Evolutionary conservation across 2,113 vertebrate species (phyloP).

Genomic region (Cranoglanis bouderius): DNA sequence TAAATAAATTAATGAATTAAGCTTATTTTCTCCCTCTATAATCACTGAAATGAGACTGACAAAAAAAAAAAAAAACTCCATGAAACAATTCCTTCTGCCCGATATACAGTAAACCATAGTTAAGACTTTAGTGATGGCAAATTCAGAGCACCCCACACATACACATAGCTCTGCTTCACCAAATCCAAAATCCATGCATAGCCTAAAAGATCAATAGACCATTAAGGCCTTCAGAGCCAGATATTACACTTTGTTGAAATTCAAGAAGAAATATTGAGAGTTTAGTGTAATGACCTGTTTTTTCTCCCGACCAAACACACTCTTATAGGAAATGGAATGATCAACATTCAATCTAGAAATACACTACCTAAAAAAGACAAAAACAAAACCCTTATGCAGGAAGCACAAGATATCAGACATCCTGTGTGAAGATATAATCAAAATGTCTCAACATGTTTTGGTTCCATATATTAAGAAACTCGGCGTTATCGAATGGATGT

Average conservation of each 20-base stretch:
- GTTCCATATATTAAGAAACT: background rate
- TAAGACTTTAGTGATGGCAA: too few relatives aligned
- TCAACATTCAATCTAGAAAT: background rate
- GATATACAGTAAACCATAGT: too few relatives aligned
- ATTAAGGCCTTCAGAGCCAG: background rate
- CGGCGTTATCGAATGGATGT: background rate
- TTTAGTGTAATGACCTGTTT: background rate
- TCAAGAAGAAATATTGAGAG: background rate
- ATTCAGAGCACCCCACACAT: background rate
- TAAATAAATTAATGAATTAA: background rate
- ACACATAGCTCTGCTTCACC: background rate
- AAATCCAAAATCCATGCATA: background rate
- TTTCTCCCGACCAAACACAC: background rate
- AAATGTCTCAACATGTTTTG: background rate
- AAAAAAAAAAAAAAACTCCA: too few relatives aligned
- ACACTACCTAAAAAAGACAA: too few relatives aligned
- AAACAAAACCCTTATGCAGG: background rate
- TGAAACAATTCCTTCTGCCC: too few relatives aligned
- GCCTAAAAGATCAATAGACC: background rate
- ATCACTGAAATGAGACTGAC: too few relatives aligned
- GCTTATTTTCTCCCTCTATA: too few relatives aligned
- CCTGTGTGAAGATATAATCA: background rate
- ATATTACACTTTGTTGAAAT: background rate
- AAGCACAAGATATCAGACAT: background rate
- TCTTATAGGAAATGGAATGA: background rate